Evolutionary conservation across 2,888 invertebrate genomes (phyloP).

Genomic region (Hydroisotoma schaefferi): DNA sequence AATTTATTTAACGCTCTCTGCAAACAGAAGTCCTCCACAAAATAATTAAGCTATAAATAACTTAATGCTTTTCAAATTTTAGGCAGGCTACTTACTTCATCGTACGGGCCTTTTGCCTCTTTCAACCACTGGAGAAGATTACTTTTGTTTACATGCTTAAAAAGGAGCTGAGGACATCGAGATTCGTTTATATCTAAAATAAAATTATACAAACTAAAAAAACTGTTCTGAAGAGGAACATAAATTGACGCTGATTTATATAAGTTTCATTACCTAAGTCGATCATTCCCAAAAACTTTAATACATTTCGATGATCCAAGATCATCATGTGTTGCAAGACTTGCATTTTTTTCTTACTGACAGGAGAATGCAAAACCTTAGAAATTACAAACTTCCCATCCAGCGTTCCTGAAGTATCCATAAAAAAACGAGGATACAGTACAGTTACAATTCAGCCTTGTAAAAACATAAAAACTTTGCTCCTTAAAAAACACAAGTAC

Average conservation of each 20-base stretch:
- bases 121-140: slow-evolving; percentile 7
- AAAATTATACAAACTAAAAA: background rate
- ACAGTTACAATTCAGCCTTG: too few species aligned
- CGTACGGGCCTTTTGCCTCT: background rate
- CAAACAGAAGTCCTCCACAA: background rate
- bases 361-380: slow-evolving; percentile 17
- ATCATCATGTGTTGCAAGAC: slow-evolving; percentile 12
- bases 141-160: background rate
- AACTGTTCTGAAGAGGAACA: background rate
- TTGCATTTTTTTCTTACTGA: background rate
- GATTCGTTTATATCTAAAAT: background rate
- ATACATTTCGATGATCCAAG: slow-evolving; percentile 18
- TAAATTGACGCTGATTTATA: background rate
- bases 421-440: too few species aligned
- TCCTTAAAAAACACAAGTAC: background rate
- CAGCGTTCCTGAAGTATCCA: slow-evolving; percentile 9
- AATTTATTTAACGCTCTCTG: slow-evolving; percentile 25
- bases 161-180: slow-evolving; percentile 5
- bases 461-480: background rate
- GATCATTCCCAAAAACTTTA: slow-evolving; percentile 17
- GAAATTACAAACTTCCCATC: slow-evolving; percentile 7
- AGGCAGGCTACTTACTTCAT: slow-evolving; percentile 1
- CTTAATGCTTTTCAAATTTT: background rate
- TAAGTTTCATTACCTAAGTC: slow-evolving; percentile 12
- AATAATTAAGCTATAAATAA: background rate